Conservation (phyloP, 2,113 vertebrate species). For the Ailuropoda melanoleuca region DNA sequence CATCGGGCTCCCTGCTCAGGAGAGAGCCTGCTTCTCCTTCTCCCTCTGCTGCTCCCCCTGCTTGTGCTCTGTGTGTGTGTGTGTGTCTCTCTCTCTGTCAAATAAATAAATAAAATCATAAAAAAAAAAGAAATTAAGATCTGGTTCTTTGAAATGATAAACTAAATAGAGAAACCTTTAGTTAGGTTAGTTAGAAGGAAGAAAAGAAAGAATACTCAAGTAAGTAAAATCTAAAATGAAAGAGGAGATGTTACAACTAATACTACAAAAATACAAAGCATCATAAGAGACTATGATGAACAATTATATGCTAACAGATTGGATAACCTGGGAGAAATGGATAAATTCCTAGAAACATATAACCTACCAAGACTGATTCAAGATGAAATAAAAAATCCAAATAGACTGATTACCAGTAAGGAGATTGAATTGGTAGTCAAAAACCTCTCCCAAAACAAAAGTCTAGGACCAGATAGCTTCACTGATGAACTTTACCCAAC, state of each 20-base stretch:
- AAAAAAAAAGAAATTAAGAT: background rate
- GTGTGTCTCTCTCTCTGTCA: background rate
- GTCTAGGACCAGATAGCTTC: background rate
- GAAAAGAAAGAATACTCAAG: background rate
- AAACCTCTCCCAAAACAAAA: background rate
- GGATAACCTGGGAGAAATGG: background rate
- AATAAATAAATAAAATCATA: background rate
- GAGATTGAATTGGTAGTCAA: background rate
- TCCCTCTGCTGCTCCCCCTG: background rate
- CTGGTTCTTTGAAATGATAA: background rate
- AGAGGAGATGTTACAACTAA: background rate
- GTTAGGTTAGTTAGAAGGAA: background rate
- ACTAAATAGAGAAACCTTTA: background rate
- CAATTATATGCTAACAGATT: background rate
- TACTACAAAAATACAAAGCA: background rate
- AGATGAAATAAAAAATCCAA: background rate
- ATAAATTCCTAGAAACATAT: background rate
- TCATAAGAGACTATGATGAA: background rate
- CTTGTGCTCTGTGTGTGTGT: background rate
- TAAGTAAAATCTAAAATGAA: background rate
- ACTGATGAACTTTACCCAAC: background rate
- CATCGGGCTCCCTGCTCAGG: background rate
- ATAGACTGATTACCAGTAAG: background rate
- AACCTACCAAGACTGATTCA: background rate
- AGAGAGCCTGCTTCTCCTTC: background rate